Evolutionary conservation across 2,888 invertebrate species (phyloP).

Genomic region (Tricholauxania praeusta): DNA sequence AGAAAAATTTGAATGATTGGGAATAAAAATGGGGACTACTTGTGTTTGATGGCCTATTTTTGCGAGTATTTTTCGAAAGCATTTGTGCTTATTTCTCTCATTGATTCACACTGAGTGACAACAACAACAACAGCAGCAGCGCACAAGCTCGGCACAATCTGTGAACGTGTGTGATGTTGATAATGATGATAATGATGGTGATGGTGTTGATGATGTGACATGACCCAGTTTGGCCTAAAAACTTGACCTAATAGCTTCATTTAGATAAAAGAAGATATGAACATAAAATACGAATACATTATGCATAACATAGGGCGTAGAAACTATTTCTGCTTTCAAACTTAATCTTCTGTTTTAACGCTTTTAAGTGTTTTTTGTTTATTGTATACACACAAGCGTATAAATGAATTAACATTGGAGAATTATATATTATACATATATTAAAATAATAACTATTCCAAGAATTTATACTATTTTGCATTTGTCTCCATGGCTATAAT

Average conservation of each 20-base stretch:
- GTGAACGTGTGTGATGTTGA: neutral
- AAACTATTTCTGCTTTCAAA: too few relatives aligned
- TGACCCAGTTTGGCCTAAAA: slow-evolving; percentile 50
- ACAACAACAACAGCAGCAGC: neutral
- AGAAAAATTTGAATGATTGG: slow-evolving; percentile 16
- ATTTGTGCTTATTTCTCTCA: neutral
- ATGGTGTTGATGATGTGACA: neutral
- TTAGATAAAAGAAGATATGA: slow-evolving; percentile 34
- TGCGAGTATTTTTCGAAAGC: neutral
- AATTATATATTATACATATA: too few relatives aligned
- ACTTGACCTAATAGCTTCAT: slow-evolving; percentile 50
- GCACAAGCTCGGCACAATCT: neutral
- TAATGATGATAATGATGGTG: neutral
- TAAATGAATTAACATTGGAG: too few relatives aligned
- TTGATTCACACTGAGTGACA: slow-evolving; percentile 12
- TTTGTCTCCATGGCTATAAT: too few relatives aligned
- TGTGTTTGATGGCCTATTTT: slow-evolving; percentile 22
- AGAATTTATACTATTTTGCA: too few relatives aligned
- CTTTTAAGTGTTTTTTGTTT: too few relatives aligned
- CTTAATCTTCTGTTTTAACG: too few relatives aligned
- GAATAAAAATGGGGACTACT: slow-evolving; percentile 22
- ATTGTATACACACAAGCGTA: too few relatives aligned
- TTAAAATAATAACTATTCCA: too few relatives aligned
- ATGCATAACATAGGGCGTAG: too few relatives aligned
- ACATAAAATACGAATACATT: too few relatives aligned